Conservation (phyloP, 2,113 vertebrate species). For the Mirounga angustirostris region DNA sequence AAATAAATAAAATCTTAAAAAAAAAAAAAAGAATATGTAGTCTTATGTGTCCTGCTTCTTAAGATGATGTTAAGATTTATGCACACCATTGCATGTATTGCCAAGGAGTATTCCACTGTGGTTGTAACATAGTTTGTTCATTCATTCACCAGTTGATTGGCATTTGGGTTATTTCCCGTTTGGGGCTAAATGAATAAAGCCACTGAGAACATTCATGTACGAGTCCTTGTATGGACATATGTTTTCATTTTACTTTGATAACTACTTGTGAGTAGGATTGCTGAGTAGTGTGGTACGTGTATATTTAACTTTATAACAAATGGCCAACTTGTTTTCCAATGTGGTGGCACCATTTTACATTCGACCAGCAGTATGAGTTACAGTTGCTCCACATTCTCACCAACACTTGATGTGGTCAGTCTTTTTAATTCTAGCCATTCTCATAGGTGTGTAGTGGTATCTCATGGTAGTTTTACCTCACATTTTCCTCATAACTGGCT, state of each 20-base stretch:
- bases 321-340: not conserved
- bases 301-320: not conserved
- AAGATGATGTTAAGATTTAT: not conserved
- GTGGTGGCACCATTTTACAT: not conserved
- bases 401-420: not conserved
- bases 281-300: not conserved
- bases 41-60: not conserved
- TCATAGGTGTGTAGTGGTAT: not conserved
- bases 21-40: not conserved
- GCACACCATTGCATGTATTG: not conserved
- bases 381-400: not conserved
- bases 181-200: not conserved
- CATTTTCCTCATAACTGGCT: not conserved
- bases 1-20: too few relatives aligned
- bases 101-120: not conserved
- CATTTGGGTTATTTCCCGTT: not conserved
- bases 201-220: not conserved
- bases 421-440: not conserved
- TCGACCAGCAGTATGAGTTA: not conserved
- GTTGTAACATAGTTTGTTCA: not conserved
- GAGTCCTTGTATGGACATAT: not conserved
- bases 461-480: not conserved
- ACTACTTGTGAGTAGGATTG: not conserved
- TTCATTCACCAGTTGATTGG: not conserved
- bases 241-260: slow-evolving; percentile 1